Evolutionary conservation across 2,888 invertebrate genomes (phyloP), one percentile per base, ranked within the genome.

Genomic region (Euphydryas editha): DNA sequence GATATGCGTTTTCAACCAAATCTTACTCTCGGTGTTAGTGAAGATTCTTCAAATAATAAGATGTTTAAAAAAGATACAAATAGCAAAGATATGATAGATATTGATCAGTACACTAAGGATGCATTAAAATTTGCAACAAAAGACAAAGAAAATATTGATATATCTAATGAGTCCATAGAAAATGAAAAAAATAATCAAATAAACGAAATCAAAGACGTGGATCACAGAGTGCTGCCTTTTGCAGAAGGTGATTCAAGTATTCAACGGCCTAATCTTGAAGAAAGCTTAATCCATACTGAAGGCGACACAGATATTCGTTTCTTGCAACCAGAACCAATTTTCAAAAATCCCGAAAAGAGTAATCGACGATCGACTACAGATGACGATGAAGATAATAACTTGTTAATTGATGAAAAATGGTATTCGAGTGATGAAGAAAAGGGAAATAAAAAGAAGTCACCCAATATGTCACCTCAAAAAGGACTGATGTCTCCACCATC

Each of bases 391-490:
- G 94, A 94, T 72, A 93, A 94, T 65, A 94, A 94, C 81, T 84
- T 94, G 73, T 84, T 91, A 69, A 93, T 93, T 68, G 94, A 94
- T 73, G 93, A 93, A 75, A 95, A 95, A 84, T 97, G 97, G 95
- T 97, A 97, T 80, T 97, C 96, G 1, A 96, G 96, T 80, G 96
- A 96, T 75, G 96, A 96, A 75, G 95, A 95, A 76, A 96, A 95
- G 68, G 81, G 83, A 30, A 78, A 69, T 21, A 92, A 87, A 77
- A 86, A 80, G 63, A 90, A 84, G 68, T 90, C 93, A 30, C 90
- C 90, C 15, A 76, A 73, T 55, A 81, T 83, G 42, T 90, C 92
- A n/a, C 90, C 90, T 46, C 78, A 76, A 72, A 81, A 81, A 70
- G 74, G 76, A 4, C 70, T 81, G 39, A 84, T 83, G 42, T 75